phyloP scores from a whole-genome alignment of 2,797 vertebrate species.

The Trachurus trachurus region DNA sequence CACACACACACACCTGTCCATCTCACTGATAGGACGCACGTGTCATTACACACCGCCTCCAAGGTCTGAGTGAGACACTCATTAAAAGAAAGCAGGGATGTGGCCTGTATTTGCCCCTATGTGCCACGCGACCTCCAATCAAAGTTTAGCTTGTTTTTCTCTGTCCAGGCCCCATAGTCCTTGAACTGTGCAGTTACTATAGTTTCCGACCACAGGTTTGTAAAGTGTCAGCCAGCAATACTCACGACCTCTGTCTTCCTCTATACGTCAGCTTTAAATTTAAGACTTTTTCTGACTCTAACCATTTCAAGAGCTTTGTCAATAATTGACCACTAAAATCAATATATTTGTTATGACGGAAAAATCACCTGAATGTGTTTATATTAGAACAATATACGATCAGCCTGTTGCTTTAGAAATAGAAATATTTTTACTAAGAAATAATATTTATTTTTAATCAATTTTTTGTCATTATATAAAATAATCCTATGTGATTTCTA shows the following conservation, averaged over 20 bases:
- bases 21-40: slow-evolving; percentile 35
- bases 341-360: not conserved
- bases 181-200: slow-evolving; percentile 18
- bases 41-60: slow-evolving; percentile 23
- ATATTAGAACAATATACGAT: not conserved
- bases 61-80: slow-evolving; percentile 57
- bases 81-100: slow-evolving; percentile 41
- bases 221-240: not conserved
- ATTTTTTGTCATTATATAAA: not conserved
- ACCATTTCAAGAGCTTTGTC: not conserved
- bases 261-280: slow-evolving; percentile 5
- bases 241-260: not conserved
- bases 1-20: slow-evolving; percentile 38
- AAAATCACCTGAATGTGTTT: not conserved
- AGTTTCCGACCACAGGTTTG: slow-evolving; percentile 14
- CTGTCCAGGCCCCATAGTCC: not conserved
- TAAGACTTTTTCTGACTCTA: not conserved
- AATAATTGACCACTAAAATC: not conserved
- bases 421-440: no score
- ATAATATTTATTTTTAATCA: no score
- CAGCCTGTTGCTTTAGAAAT: not conserved
- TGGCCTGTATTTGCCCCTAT: slow-evolving; percentile 19
- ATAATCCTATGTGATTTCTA: no score
- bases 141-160: slow-evolving; percentile 28
- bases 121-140: slow-evolving; percentile 2